Conservation (phyloP, 2,888 invertebrate species). For the Apotomis turbidana region DNA sequence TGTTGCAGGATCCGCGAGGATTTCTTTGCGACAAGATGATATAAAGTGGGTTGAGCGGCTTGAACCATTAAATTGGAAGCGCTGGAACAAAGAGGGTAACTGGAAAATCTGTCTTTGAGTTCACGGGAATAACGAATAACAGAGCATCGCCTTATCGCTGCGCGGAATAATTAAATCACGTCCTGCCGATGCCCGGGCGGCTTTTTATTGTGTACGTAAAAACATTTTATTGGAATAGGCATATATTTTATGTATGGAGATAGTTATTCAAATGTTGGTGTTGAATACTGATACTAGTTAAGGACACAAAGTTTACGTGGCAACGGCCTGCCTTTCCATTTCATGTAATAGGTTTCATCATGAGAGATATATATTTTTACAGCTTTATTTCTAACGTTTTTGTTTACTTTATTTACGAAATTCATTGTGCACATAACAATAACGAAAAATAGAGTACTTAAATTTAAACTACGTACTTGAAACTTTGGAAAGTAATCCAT, state of each 20-base stretch:
- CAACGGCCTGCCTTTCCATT: no score
- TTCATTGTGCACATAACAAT: no score
- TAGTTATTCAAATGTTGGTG: not conserved
- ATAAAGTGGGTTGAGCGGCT: slow-evolving; percentile 51
- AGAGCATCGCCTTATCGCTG: slow-evolving; percentile 40
- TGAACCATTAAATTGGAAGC: slow-evolving; percentile 55
- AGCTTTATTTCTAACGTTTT: no score
- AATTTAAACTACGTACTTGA: no score
- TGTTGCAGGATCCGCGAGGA: slow-evolving; percentile 51
- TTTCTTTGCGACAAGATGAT: slow-evolving; percentile 50
- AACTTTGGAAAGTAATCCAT: no score
- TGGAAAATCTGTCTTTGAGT: slow-evolving; percentile 47
- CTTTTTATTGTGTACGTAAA: slow-evolving; percentile 46
- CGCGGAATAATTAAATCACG: slow-evolving; percentile 46
- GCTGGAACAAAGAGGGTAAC: slow-evolving; percentile 47
- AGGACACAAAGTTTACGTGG: not conserved
- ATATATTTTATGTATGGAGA: slow-evolving; percentile 12
- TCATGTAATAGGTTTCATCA: no score
- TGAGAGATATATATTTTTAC: no score
- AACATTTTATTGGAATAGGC: slow-evolving; percentile 41
- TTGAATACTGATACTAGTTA: not conserved
- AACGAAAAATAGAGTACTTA: no score
- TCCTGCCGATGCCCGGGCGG: slow-evolving; percentile 23
- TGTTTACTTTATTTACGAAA: no score
- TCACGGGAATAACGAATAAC: slow-evolving; percentile 41